These are phyloP conservation scores for Drosophila kepulauana DNA, from an alignment of 1,140 invertebrate species.

Conservation along the genomic window DNA sequence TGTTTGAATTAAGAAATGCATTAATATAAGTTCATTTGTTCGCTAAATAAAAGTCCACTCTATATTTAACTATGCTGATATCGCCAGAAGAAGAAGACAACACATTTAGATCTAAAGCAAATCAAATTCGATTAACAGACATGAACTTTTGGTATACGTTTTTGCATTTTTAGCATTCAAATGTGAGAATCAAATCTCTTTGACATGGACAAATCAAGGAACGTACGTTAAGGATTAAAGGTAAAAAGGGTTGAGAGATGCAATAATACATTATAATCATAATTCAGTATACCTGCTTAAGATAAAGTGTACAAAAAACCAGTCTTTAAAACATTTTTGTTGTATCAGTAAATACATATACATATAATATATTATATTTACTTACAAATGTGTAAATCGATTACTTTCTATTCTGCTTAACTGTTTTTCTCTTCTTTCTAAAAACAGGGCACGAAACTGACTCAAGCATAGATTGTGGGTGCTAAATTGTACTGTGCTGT, in stretches of 20 bases:
- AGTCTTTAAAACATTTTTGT: constrained; percentile 80
- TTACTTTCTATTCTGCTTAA: constrained; percentile 21
- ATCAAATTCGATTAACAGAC: background rate
- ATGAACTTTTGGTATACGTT: constrained; percentile 25
- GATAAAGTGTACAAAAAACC: constrained; percentile 83
- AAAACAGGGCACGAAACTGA: constrained; percentile 13
- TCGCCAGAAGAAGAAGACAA: background rate
- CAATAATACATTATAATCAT: constrained; percentile 56
- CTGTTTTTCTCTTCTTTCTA: background rate
- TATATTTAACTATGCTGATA: constrained; percentile 1
- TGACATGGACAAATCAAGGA: background rate
- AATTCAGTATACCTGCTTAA: constrained; percentile 77
- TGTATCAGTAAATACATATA: constrained; percentile 50
- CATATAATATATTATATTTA: constrained; percentile 48
- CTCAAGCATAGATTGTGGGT: constrained; percentile 10
- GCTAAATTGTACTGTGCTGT: background rate
- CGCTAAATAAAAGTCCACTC: background rate
- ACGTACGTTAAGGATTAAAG: background rate
- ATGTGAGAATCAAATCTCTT: constrained; percentile 17
- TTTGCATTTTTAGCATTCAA: background rate
- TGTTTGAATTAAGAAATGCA: constrained; percentile 21
- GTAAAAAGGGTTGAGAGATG: background rate
- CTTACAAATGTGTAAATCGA: constrained; percentile 34
- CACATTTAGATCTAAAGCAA: constrained; percentile 4
- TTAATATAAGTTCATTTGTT: constrained; percentile 8